A percentile compares a stretch with the other conserved stretches of the same genome.
phyloP scores from a whole-genome alignment of 2,888 invertebrate species.

The Dynastes hyllus region DNA sequence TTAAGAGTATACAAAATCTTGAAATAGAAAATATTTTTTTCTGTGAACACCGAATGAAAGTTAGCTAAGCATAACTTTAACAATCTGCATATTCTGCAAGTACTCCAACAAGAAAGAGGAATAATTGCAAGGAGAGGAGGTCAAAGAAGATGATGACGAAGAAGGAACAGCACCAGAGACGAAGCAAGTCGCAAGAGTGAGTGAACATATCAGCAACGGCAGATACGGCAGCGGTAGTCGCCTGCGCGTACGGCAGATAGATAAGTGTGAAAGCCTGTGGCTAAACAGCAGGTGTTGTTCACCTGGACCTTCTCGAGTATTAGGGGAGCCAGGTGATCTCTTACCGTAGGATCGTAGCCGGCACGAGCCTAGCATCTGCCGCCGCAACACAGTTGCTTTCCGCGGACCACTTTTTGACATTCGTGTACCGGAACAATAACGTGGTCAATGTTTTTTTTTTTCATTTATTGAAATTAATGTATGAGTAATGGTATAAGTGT shows the following conservation, averaged over 20 bases:
- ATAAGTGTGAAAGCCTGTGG: constrained; percentile 53
- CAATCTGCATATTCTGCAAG: constrained; percentile 5
- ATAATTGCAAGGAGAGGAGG: background rate
- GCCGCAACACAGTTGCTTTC: constrained; percentile 56
- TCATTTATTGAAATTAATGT: background rate
- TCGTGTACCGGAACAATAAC: constrained; percentile 58
- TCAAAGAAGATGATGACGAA: too few species aligned
- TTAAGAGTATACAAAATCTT: too few species aligned
- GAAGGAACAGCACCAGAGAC: too few species aligned
- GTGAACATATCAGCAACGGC: background rate
- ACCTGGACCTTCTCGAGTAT: constrained; percentile 64
- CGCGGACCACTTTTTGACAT: constrained; percentile 61
- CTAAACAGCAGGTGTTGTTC: constrained; percentile 64
- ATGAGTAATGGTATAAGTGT: too few species aligned
- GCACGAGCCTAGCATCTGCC: constrained; percentile 65
- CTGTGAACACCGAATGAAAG: too few species aligned
- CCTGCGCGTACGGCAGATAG: constrained; percentile 13
- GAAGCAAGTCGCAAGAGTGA: background rate
- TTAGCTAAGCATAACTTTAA: background rate
- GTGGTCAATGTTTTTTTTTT: constrained; percentile 38
- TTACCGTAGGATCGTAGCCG: constrained; percentile 52
- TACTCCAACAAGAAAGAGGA: background rate
- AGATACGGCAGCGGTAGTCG: background rate
- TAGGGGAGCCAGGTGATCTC: constrained; percentile 64
- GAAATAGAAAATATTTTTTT: too few species aligned